phyloP scores from a whole-genome alignment of 2,888 invertebrate species.

The Rhabditoides inermis region DNA sequence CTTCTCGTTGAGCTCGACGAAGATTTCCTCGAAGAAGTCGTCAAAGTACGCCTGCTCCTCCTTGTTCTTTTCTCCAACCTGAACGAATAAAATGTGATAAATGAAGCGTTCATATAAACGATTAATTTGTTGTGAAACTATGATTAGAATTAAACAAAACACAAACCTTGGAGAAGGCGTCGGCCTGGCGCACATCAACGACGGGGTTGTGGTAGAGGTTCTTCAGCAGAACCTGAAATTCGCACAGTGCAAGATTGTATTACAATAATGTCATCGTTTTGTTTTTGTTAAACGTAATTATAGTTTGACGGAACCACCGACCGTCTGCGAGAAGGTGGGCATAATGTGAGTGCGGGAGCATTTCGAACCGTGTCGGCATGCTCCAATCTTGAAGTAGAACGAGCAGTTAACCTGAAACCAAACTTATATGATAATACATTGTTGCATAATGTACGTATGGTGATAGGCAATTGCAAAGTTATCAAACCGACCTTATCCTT shows the following conservation, averaged over 20 bases:
- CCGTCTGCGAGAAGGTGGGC: slow-evolving; percentile 96
- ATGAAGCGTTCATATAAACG: background rate
- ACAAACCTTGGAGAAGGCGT: slow-evolving; percentile 18
- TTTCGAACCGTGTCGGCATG: slow-evolving; percentile 93
- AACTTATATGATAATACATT: background rate
- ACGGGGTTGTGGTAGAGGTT: slow-evolving; percentile 84
- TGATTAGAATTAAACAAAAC: background rate
- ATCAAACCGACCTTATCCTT: slow-evolving; percentile 76
- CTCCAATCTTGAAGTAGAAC: slow-evolving; percentile 99
- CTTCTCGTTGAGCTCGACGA: slow-evolving; percentile 70
- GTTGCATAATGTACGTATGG: slow-evolving; percentile 1
- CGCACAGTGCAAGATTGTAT: too few species aligned
- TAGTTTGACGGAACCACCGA: too few species aligned
- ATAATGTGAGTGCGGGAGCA: slow-evolving; percentile 99
- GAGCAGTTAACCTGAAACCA: slow-evolving; percentile 72
- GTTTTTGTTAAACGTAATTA: too few species aligned
- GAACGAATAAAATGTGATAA: slow-evolving; percentile 1
- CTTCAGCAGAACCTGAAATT: slow-evolving; percentile 75
- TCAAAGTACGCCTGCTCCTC: slow-evolving; percentile 99
- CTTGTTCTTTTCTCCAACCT: slow-evolving; percentile 28
- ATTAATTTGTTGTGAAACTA: background rate
- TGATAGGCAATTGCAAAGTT: too few species aligned
- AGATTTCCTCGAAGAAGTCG: slow-evolving; percentile 97
- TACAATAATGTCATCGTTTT: too few species aligned
- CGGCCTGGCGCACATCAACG: slow-evolving; percentile 38